Evolutionary conservation across 2,113 vertebrate species (phyloP), one percentile per base, ranked within the genome.

Genomic region (Periophthalmus modestus): DNA sequence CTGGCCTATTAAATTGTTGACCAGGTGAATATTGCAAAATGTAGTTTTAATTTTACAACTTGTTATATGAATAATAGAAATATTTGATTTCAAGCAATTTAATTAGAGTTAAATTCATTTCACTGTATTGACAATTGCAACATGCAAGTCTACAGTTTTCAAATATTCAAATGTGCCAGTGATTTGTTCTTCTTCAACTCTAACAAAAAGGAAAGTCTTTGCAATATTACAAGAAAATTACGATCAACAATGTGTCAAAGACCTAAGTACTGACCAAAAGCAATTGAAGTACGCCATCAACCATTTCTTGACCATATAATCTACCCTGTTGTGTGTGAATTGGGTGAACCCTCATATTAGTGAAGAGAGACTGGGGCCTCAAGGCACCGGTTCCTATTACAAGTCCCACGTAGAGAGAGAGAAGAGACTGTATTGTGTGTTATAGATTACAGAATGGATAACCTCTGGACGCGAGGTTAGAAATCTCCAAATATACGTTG

Each of bases 341-440:
- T 47, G 65, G 65, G 33, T 34, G 62, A 65, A 65, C 62, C 34
- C 24, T 19, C 62, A 55, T 11, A 70, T 63, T 33, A 39, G 68
- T 43, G 48, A 28, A 15, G 71, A 23, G 74, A 76, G 84, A 76
- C 68, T 81, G 82, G 57, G 81, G 79, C 70, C 81, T 68, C 71
- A 84, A 83, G 74, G 74, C 78, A 85, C 75, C 69, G 39, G 72
- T 73, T 84, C 75, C 75, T 61, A 84, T 78, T 77, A 69, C 74
- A 82, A 84, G 80, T 73, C 80, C 66, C 72, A 75, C 66, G 75
- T 33, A 47, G 72, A 71, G 66, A 28, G 48, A 66, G 34, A 50
- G 58, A 23, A 73, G 66, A 79, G 43, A 57, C 5, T n/a, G 16
- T 74, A 69, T 61, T 65, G 62, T 28, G 66, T 67, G 43, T 78